These are phyloP conservation scores for Diorhabda carinulata DNA, from an alignment of 1,140 invertebrate species.

Conservation along the genomic window DNA sequence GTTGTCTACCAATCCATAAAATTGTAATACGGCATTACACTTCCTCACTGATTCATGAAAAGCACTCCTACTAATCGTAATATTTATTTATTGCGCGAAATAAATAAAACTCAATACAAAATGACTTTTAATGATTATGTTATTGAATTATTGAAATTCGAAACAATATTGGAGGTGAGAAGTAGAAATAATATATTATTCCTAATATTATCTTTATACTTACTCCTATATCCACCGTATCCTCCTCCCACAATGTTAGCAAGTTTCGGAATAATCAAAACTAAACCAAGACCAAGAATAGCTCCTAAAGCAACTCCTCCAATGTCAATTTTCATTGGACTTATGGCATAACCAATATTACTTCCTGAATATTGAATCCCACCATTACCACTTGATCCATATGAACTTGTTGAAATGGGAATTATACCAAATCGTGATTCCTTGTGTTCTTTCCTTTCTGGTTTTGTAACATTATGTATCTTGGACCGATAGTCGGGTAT, in stretches of 20 bases:
- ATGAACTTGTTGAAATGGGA: conserved; percentile 8
- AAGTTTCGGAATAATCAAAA: conserved; percentile 73
- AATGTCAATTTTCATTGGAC: conserved; percentile 73
- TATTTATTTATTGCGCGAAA: no score
- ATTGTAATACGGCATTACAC: no score
- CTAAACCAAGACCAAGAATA: conserved; percentile 71
- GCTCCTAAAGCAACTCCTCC: conserved; percentile 76
- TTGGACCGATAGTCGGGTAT: conserved; percentile 23
- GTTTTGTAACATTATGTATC: conserved; percentile 26
- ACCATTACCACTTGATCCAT: conserved; percentile 25
- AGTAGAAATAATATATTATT: no score
- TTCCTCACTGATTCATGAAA: no score
- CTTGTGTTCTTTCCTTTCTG: conserved; percentile 28
- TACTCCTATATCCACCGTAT: conserved; percentile 55
- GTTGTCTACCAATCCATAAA: no score
- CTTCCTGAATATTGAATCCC: conserved; percentile 44
- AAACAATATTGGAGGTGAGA: no score
- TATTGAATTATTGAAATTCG: no score
- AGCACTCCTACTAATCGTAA: no score
- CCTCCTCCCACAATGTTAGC: conserved; percentile 65
- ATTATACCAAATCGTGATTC: conserved; percentile 31
- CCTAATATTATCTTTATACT: conserved; percentile 32
- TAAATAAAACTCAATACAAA: no score
- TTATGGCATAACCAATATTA: conserved; percentile 49
- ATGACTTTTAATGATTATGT: no score